Evolutionary conservation across 2,113 vertebrate genomes (phyloP).

Genomic region (Indicator maculatus): DNA sequence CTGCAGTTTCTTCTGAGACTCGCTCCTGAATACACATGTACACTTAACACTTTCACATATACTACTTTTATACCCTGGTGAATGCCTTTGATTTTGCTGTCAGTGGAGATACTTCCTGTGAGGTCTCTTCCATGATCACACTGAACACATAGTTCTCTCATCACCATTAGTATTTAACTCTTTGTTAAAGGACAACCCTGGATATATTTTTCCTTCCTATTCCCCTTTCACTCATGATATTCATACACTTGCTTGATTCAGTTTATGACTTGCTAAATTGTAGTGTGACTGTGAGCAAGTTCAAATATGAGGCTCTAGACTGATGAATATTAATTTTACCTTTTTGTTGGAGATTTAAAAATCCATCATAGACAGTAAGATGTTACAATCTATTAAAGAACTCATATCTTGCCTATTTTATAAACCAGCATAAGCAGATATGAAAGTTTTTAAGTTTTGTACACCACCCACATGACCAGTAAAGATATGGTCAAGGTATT

Average conservation of each 20-base stretch:
- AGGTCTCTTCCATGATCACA: background rate
- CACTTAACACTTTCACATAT: background rate
- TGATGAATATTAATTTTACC: background rate
- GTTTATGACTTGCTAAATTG: background rate
- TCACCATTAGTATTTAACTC: background rate
- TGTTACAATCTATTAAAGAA: background rate
- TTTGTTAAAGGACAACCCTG: background rate
- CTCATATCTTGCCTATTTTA: background rate
- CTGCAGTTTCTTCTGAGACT: background rate
- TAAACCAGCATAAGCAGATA: background rate
- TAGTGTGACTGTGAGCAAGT: background rate
- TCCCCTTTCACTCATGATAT: background rate
- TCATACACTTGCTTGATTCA: background rate
- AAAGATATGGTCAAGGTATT: background rate
- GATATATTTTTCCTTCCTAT: background rate
- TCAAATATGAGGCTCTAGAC: background rate
- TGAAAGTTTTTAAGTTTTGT: background rate
- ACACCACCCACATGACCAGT: background rate
- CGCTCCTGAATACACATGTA: background rate
- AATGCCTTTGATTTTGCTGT: background rate
- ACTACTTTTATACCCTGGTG: background rate
- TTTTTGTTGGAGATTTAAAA: background rate
- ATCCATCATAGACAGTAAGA: background rate
- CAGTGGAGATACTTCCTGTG: background rate
- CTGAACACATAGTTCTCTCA: background rate